A percentile compares a stretch with the other conserved stretches of the same genome.
Conservation (phyloP, 2,797 vertebrate genomes). For the Loris lydekkerianus region DNA sequence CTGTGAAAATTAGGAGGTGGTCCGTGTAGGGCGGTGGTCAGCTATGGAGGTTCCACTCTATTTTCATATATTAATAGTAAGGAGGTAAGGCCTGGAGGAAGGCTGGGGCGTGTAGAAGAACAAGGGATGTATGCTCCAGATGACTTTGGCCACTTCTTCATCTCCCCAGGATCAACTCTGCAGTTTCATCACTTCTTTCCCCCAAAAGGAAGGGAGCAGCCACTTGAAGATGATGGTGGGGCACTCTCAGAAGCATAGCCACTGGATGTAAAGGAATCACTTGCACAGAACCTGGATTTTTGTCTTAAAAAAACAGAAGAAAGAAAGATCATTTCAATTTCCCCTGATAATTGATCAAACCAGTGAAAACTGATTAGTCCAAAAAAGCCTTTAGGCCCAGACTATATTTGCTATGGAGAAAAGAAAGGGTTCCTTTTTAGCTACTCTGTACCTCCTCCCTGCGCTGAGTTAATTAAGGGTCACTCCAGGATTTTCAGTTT, state of each 20-base stretch:
- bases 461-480: slow-evolving; percentile 73
- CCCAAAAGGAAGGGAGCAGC: background rate
- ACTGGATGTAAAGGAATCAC: background rate
- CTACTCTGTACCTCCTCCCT: slow-evolving; percentile 31
- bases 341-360: slow-evolving; percentile 32
- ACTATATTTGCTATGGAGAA: background rate
- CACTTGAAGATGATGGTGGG: background rate
- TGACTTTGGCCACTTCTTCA: fast-evolving
- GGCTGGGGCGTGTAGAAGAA: fast-evolving
- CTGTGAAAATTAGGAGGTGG: too few species aligned
- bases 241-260: background rate
- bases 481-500: slow-evolving; percentile 79
- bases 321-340: slow-evolving; percentile 13
- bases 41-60: too few species aligned
- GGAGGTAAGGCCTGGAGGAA: background rate
- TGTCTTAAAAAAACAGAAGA: background rate
- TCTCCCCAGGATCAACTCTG: background rate
- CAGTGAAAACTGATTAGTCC: background rate
- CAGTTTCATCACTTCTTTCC: background rate
- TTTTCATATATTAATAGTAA: background rate
- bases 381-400: background rate
- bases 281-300: background rate
- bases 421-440: slow-evolving; percentile 61
- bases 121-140: background rate
- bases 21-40: too few species aligned